Evolutionary conservation across 1,140 invertebrate genomes (phyloP).

Genomic region (Microvelia longipes): DNA sequence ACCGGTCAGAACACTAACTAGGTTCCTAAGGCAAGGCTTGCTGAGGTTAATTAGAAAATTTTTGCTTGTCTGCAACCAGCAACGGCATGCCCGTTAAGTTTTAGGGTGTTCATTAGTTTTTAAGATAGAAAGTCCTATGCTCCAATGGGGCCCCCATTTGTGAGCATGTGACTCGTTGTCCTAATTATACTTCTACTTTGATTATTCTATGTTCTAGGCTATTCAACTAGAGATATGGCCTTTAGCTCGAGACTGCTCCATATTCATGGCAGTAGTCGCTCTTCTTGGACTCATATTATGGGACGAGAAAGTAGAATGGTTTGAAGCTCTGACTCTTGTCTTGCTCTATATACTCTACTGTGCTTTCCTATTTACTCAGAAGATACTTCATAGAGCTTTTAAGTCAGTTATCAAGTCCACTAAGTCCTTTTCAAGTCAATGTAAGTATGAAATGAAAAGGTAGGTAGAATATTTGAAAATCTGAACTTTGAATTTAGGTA

Average conservation of each 20-base stretch:
- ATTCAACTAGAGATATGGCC: constrained; percentile 71
- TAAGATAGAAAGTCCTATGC: too few relatives aligned
- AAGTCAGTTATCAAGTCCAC: constrained; percentile 19
- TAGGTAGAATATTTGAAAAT: too few relatives aligned
- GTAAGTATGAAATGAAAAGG: too few relatives aligned
- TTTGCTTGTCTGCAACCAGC: too few relatives aligned
- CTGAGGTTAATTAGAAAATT: too few relatives aligned
- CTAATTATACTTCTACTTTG: constrained; percentile 13
- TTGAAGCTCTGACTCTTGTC: constrained; percentile 52
- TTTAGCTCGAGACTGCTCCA: constrained; percentile 63
- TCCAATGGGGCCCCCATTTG: too few relatives aligned
- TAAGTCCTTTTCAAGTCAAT: constrained; percentile 18
- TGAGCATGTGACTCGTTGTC: too few relatives aligned
- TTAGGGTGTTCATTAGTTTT: too few relatives aligned
- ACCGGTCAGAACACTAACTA: too few relatives aligned
- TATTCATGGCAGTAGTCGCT: constrained; percentile 62
- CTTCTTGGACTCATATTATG: constrained; percentile 59
- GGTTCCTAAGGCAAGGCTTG: too few relatives aligned
- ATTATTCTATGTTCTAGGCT: constrained; percentile 49
- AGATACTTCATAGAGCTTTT: constrained; percentile 29
- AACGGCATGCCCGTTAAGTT: too few relatives aligned
- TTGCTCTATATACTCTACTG: constrained; percentile 52
- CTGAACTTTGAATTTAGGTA: too few relatives aligned
- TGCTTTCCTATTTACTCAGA: constrained; percentile 40
- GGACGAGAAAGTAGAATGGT: constrained; percentile 65